Percentiles rank a stretch among this genome's conserved stretches.
Evolutionary conservation across 2,888 invertebrate species (phyloP).

Genomic region (Halocaridina rubra): DNA sequence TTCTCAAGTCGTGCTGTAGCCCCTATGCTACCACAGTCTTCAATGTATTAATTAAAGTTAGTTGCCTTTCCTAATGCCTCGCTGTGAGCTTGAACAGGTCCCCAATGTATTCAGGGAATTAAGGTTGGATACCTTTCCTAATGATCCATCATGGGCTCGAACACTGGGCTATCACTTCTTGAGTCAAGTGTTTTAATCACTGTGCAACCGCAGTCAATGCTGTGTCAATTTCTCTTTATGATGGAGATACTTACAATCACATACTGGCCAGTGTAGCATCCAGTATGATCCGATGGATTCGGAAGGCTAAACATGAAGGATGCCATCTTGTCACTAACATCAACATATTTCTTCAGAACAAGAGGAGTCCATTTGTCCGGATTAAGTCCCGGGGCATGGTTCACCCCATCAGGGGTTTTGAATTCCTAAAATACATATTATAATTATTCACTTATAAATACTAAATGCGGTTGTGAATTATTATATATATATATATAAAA

Average conservation of each 20-base stretch:
- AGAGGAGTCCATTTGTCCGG: conserved; percentile 40
- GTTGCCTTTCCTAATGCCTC: too few species aligned
- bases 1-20: too few species aligned
- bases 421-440: neutral
- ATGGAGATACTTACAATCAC: conserved; percentile 26
- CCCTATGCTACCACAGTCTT: too few species aligned
- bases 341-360: neutral
- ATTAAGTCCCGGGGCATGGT: conserved; percentile 38
- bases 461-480: neutral
- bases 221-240: neutral
- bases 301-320: conserved; percentile 51
- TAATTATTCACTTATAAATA: neutral
- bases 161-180: too few species aligned
- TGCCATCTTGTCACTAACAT: conserved; percentile 52
- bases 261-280: conserved; percentile 53
- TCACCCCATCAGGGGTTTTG: conserved; percentile 31
- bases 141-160: too few species aligned
- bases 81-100: too few species aligned
- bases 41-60: too few species aligned
- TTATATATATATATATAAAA: neutral
- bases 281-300: conserved; percentile 53
- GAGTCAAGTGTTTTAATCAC: too few species aligned
- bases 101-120: too few species aligned
- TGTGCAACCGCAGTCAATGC: neutral
- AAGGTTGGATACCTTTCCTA: too few species aligned